Evolutionary conservation across 2,113 vertebrate genomes (phyloP), one percentile per base, ranked within the genome.

Genomic region (Casuarius casuarius): DNA sequence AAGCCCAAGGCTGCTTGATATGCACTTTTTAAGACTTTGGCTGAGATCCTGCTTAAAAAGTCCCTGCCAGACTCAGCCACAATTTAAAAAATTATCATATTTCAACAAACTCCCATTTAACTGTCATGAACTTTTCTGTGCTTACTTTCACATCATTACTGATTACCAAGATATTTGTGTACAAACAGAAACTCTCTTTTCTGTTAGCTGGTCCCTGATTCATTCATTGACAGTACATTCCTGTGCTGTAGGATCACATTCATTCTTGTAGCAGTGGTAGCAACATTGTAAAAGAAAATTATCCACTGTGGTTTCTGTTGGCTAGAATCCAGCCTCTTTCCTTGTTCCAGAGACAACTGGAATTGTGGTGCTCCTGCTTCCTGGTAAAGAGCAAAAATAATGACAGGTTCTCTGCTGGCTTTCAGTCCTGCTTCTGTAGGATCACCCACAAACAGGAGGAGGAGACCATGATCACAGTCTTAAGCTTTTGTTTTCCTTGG

Each of bases 1-100:
- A 96, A 95, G 76, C 94, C 84, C 85, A 90, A 61, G 78, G 75
- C 89, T 95, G 91, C 79, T 95, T 89, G 74, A 93, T 95, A 89
- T 38, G 76, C 54, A 61, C 42, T 95, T 96, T 97, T 94, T 74
- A 75, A 97, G 76, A 76, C 1, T 4, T 59, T 93, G 91, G 62
- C 67, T 92, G 61, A 90, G 92, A 90, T 95, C 29, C 67, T 88
- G 49, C 54, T 94, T 59, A 66, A 81, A 86, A 90, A 75, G 23
- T 80, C 35, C 26, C 38, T 86, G 84, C 62, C 65, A 94, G 78
- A 70, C 38, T 87, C 75, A 91, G 42, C 21, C 33, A 83, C 33
- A 70, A 67, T 78, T 86, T 56, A 16, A 77, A 90, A 89, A 76
- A 73, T 11, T 35, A 70, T 25, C 52, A n/a, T 94, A 95, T 95